Base-by-base conservation (phyloP, 2,888 invertebrate species). In the Hirtodrosophila histrioides region DNA sequence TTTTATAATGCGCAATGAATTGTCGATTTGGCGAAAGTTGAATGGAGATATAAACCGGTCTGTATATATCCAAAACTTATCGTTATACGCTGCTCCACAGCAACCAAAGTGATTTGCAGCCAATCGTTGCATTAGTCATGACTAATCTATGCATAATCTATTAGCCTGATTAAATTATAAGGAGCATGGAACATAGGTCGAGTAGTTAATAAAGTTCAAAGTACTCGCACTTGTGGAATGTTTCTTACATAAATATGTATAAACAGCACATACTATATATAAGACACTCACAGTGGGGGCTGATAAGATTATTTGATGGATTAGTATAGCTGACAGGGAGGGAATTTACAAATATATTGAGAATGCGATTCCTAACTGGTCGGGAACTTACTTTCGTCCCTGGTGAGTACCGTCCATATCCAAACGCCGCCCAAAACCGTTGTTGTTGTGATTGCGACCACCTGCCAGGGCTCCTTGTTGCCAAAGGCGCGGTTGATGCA, bases 391-490 rank as follows among this genome's bases (percentile, higher is more conserved):
- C 95, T 93, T 91, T 95, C 95, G 90, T 94, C 93, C 73, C 95
- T 94, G 91, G 93, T 94, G 60, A 96, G 90, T 62, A 96, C 93
- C 78, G 94, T 94, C 92, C 95, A 95, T 2, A 95, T 89, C 95
- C 96, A 96, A 9, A 96, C 93, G 8, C 94, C 86, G 0, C 94
- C 92, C 1, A 97, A 92, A 2, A 97, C 94, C 0, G 95, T 94
- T 1, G 95, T 94, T 8, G 96, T 94, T 2, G 97, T 96, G 75
- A 96, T 94, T 0, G 95, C 93, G 1, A 94, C 95, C 65, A 97
- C 94, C 92, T 96, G 95, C 96, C 96, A 97, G 86, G 97, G 95
- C 91, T 97, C 96, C 87, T 93, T 94, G 60, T 94, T 94, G 41
- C 92, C 93, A 80, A 96, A 95, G 35, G 93, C 83, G 63, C 92